phyloP scores from a whole-genome alignment of 2,888 invertebrate species.

The Schizotus pectinicornis region DNA sequence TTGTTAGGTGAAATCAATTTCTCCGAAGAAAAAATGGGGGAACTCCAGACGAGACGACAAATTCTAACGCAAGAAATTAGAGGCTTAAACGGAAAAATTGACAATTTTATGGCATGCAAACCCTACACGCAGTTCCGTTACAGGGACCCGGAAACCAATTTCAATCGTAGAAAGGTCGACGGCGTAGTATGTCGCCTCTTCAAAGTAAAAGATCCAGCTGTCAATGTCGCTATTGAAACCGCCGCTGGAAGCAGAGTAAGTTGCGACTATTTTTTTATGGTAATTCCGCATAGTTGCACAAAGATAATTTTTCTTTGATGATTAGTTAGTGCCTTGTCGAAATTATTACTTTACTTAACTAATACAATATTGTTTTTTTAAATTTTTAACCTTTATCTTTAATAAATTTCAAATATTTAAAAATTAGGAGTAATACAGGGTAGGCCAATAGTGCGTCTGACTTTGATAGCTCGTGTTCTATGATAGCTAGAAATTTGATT shows the following conservation, averaged over 20 bases:
- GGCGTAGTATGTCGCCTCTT: constrained; percentile 85
- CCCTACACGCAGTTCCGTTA: constrained; percentile 74
- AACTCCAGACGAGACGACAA: constrained; percentile 61
- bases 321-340: too few species aligned
- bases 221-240: constrained; percentile 82
- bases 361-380: too few species aligned
- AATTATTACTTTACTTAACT: too few species aligned
- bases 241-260: constrained; percentile 84
- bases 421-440: too few species aligned
- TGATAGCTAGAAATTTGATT: too few species aligned
- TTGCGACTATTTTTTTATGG: constrained; percentile 29
- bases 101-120: constrained; percentile 64
- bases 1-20: constrained; percentile 62
- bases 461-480: too few species aligned
- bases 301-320: constrained; percentile 7
- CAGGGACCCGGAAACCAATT: constrained; percentile 77
- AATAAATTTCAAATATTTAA: too few species aligned
- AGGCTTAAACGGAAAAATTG: constrained; percentile 62
- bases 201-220: constrained; percentile 70
- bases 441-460: too few species aligned
- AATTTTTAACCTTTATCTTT: too few species aligned
- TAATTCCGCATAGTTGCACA: neutral
- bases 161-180: constrained; percentile 69
- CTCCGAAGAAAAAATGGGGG: constrained; percentile 66
- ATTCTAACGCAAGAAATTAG: constrained; percentile 64